Evolutionary conservation across 2,888 invertebrate genomes (phyloP).

Genomic region (Drosophila rubida): DNA sequence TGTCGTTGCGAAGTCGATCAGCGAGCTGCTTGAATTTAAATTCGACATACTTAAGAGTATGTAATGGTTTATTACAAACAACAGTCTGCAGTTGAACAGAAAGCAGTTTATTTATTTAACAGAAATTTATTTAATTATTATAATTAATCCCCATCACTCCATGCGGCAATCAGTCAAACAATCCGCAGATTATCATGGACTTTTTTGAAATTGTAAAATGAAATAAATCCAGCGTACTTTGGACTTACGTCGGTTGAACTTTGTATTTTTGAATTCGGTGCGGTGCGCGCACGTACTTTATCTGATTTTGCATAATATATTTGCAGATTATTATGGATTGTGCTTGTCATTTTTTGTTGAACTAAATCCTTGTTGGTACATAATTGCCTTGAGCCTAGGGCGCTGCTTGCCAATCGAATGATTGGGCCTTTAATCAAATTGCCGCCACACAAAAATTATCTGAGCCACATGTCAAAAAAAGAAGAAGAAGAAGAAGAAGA

Average conservation of each 20-base stretch:
- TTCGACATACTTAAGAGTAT: no score
- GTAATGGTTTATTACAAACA: no score
- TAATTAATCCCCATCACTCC: background rate
- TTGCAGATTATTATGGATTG: conserved; percentile 15
- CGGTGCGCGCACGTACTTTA: conserved; percentile 8
- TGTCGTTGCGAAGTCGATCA: no score
- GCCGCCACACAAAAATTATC: conserved; percentile 55
- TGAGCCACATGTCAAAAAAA: conserved; percentile 58
- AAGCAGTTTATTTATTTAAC: no score
- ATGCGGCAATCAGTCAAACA: background rate
- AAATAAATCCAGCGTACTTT: conserved; percentile 6
- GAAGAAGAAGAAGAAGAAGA: background rate
- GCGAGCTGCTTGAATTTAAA: no score
- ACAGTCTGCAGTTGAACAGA: no score
- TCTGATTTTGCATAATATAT: conserved; percentile 19
- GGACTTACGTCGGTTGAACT: conserved; percentile 1
- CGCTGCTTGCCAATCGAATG: conserved; percentile 35
- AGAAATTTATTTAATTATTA: background rate
- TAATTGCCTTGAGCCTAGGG: conserved; percentile 47
- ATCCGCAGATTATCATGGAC: background rate
- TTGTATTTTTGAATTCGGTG: background rate
- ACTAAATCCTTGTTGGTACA: conserved; percentile 36
- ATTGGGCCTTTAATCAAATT: conserved; percentile 63
- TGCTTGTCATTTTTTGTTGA: conserved; percentile 41
- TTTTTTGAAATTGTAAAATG: conserved; percentile 4